Base-by-base conservation (phyloP, 2,888 invertebrate species). In the Petrolisthes manimaculis region DNA sequence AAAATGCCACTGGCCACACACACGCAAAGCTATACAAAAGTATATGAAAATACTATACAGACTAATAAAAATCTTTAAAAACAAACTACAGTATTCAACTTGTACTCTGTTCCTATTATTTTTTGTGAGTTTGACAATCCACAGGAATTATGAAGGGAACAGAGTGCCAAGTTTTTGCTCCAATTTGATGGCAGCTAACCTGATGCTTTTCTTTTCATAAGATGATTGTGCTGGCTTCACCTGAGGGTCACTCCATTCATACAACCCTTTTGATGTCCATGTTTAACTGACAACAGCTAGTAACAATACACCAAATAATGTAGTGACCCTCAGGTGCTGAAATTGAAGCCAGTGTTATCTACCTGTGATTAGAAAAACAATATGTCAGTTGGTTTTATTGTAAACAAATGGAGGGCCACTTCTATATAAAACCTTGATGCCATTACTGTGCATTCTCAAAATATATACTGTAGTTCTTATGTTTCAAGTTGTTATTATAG, bases 21-120 rank as follows among this genome's bases (percentile, higher is more conserved):
- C 77, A 78, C 79, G 78, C 83, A 83, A 74, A 83, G 61, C 83
- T 24, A 87, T 87, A 87, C 87, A 87, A 87, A 87, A 87, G 83
- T 83, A 83, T 87, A 87, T 87, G 87, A 87, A 87, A 87, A 87
- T 87, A 87, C 83, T 71, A 83, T 87, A 83, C 78, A 61, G 87
- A 77, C 87, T 83, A 83, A 37, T 37, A 37, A 87, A 83, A 83
- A 83, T 87, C 78, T 78, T 83, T 67, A 87, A 79, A 83, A 75
- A 83, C 87, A 87, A 87, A 87, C 81, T 83, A n/a, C n/a, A n/a
- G n/a, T n/a, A 87, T 83, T 77, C 81, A 86, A 86, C 61, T 81
- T 86, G 81, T 67, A n/a, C 74, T 37, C 37, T 37, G 37, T 37
- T 37, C 37, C 37, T 56, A 82, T 69, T 54, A 87, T 37, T 86